Percentiles rank a stretch among this genome's conserved stretches.
Conservation (phyloP, 2,113 vertebrate species). For the Dendropsophus ebraccatus region DNA sequence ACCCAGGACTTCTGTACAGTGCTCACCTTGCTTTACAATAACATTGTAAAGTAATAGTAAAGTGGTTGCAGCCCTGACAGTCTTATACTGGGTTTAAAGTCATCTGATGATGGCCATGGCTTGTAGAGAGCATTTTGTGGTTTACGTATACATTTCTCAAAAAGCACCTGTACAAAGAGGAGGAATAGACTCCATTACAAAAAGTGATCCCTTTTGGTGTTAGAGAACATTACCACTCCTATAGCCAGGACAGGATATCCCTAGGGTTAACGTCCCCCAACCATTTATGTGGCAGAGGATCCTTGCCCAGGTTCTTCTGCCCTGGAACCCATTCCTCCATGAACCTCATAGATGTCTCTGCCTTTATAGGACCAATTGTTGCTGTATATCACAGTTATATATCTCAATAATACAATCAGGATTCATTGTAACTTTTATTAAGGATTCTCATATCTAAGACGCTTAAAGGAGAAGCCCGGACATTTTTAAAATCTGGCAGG, state of each 20-base stretch:
- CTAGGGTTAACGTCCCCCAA: neutral
- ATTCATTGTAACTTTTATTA: neutral
- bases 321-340: too few relatives aligned
- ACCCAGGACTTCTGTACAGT: too few relatives aligned
- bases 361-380: neutral
- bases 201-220: neutral
- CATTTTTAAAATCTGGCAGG: too few relatives aligned
- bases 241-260: neutral
- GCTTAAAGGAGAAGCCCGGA: too few relatives aligned
- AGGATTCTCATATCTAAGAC: neutral
- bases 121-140: neutral
- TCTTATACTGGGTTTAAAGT: neutral
- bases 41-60: neutral
- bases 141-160: neutral
- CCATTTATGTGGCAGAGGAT: neutral
- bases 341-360: neutral
- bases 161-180: neutral
- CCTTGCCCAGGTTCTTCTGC: neutral
- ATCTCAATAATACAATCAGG: neutral
- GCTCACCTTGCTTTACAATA: neutral
- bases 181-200: neutral
- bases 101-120: neutral
- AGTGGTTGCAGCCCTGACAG: neutral
- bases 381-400: too few relatives aligned
- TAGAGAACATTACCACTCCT: neutral